Percentiles rank a stretch among this genome's conserved stretches.
Conservation (phyloP, 2,888 invertebrate genomes). For the Malthinus seriepunctatus region DNA sequence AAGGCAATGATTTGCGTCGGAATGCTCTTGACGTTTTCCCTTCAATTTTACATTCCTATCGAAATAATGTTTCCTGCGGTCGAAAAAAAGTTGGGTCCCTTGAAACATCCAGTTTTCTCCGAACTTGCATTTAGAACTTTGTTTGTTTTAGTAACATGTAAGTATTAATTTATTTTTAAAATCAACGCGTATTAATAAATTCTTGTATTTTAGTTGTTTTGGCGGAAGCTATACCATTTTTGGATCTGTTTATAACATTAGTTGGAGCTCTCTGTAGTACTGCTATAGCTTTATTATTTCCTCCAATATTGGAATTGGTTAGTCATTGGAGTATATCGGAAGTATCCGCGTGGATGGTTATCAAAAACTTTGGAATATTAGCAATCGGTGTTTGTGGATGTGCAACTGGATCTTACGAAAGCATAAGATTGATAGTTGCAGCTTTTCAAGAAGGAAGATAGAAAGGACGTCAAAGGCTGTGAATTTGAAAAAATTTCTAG, state of each 20-base stretch:
- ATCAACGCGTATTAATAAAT: background rate
- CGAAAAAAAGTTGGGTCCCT: conserved; percentile 58
- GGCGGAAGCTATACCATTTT: conserved; percentile 83
- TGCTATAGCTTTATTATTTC: conserved; percentile 83
- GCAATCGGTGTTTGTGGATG: conserved; percentile 71
- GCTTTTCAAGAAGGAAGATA: conserved; percentile 52
- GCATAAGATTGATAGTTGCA: conserved; percentile 63
- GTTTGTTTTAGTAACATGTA: conserved; percentile 82
- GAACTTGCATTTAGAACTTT: conserved; percentile 73
- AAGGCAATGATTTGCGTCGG: conserved; percentile 83
- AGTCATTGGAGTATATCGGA: conserved; percentile 64
- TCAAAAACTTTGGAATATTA: conserved; percentile 69
- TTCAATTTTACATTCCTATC: conserved; percentile 95
- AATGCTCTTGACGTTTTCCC: conserved; percentile 86
- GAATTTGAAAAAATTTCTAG: background rate
- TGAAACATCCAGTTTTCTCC: conserved; percentile 61
- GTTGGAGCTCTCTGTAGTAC: conserved; percentile 91
- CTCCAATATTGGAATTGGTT: conserved; percentile 83
- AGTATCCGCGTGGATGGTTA: conserved; percentile 54
- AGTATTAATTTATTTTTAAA: conserved; percentile 1
- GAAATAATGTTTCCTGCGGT: conserved; percentile 84
- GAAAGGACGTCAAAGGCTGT: conserved; percentile 6
- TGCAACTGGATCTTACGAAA: conserved; percentile 75
- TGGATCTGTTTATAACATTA: conserved; percentile 86
- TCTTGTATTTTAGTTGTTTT: conserved; percentile 67